Evolutionary conservation across 2,888 invertebrate species (phyloP), one percentile per base, ranked within the genome.

Genomic region (Tridacna crocea): DNA sequence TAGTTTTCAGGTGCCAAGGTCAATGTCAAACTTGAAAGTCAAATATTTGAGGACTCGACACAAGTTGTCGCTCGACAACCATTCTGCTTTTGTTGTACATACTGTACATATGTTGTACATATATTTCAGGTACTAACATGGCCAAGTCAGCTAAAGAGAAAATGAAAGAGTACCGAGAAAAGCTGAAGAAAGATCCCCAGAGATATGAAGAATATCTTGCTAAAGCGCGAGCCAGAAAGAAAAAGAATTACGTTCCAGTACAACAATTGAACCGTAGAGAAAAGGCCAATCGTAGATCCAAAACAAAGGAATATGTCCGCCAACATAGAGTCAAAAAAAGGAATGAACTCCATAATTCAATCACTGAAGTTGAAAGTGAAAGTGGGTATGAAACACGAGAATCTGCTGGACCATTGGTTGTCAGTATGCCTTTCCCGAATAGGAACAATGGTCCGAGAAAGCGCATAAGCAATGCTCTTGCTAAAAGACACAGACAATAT

Each of bases 371-470:
- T n/a, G 36, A 27, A 15, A 10, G 8, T 36, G 58, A 48, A 48
- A 80, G 76, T 63, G 80, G 76, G 27, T 77, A 77, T 58, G 81
- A 81, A 46, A 68, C 77, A 22, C 48, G 19, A 36, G 74, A 61
- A 68, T 47, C 66, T 51, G 26, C 63, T 10, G 48, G 17, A 22
- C 75, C 36, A 36, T 19, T 80, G 48, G 26, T 80, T 47, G 77
- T 77, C 11, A 77, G 60, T 27, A 72, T 77, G 60, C 55, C 13
- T 24, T 81, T 81, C 61, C 81, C 73, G 26, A 77, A 77, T 74
- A 36, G 81, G 17, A 55, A 51, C 60, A 81, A 77, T 66, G 81
- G 77, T 65, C 73, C 77, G 19, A 77, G 48, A 60, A 81, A 74
- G 51, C 55, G 81, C 19, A 70, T 68, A 26, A 55, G 58, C 13